phyloP scores from a whole-genome alignment of 2,888 invertebrate species.

The Andrena chrysosceles region DNA sequence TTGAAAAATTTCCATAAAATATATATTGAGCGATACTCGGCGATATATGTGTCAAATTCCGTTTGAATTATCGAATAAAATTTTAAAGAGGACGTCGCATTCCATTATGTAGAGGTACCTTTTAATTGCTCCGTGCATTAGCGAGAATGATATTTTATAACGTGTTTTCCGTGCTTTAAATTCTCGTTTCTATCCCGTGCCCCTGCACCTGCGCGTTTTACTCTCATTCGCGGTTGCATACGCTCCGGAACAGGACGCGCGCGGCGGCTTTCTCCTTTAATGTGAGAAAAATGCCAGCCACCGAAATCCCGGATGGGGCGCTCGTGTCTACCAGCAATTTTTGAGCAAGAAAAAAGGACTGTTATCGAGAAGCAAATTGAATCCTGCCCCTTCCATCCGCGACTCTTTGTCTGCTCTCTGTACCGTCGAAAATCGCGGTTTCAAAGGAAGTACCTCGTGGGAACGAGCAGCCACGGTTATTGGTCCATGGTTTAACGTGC shows the following conservation, averaged over 20 bases:
- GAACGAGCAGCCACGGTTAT: constrained; percentile 42
- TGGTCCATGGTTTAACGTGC: constrained; percentile 25
- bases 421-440: constrained; percentile 27
- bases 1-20: not conserved
- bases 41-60: not conserved
- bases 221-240: not conserved
- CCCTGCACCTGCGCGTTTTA: not conserved
- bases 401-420: constrained; percentile 19
- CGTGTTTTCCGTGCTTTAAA: not conserved
- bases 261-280: not conserved
- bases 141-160: not conserved
- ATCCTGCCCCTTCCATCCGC: not conserved
- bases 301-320: not conserved
- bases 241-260: not conserved
- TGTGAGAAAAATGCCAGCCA: not conserved
- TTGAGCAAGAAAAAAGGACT: not conserved
- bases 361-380: constrained; percentile 40
- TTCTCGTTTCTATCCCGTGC: not conserved
- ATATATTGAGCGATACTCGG: not conserved
- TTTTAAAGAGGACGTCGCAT: not conserved
- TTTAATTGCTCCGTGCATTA: constrained; percentile 16
- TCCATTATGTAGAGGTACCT: not conserved
- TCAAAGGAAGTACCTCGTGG: constrained; percentile 34
- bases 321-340: constrained; percentile 27
- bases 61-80: not conserved